phyloP scores from a whole-genome alignment of 2,797 vertebrate genomes.

The Spondyliosoma cantharus region DNA sequence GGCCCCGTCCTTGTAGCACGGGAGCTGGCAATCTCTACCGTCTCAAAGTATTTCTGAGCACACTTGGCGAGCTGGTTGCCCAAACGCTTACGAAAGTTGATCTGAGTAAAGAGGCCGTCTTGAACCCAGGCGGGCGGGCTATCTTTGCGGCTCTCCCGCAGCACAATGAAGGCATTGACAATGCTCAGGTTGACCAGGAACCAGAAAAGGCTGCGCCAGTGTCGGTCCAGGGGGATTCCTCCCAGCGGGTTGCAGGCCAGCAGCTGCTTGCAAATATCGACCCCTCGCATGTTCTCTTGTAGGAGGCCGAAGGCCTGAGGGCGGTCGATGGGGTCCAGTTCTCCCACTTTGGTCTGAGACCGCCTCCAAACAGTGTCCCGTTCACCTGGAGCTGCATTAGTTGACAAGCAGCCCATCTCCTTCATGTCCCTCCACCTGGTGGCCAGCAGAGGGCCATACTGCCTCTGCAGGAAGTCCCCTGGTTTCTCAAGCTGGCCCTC shows the following conservation, averaged over 20 bases:
- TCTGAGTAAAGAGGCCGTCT: conserved; percentile 83
- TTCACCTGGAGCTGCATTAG: conserved; percentile 76
- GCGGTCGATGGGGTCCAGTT: conserved; percentile 77
- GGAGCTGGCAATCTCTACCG: conserved; percentile 12
- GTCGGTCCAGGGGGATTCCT: conserved; percentile 78
- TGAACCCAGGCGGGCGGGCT: conserved; percentile 83
- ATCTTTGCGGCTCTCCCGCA: conserved; percentile 83
- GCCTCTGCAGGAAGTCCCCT: conserved; percentile 81
- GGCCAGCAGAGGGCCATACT: conserved; percentile 77
- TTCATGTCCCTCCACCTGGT: conserved; percentile 86
- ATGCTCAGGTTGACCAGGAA: conserved; percentile 85
- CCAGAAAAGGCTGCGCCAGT: conserved; percentile 86
- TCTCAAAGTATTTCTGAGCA: conserved; percentile 66
- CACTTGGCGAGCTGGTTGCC: conserved; percentile 83
- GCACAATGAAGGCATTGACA: conserved; percentile 85
- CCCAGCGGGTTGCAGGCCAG: conserved; percentile 85
- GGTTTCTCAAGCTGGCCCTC: conserved; percentile 68
- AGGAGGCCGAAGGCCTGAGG: conserved; percentile 84
- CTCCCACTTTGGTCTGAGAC: conserved; percentile 74
- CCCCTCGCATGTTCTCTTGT: conserved; percentile 88
- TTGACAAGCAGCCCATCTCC: conserved; percentile 85
- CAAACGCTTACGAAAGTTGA: conserved; percentile 82
- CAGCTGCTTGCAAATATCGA: conserved; percentile 87
- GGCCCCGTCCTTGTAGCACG: neutral
- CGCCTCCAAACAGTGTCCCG: conserved; percentile 83